Evolutionary conservation across 2,888 invertebrate genomes (phyloP), one percentile per base, ranked within the genome.

Genomic region (Candidula unifasciata): DNA sequence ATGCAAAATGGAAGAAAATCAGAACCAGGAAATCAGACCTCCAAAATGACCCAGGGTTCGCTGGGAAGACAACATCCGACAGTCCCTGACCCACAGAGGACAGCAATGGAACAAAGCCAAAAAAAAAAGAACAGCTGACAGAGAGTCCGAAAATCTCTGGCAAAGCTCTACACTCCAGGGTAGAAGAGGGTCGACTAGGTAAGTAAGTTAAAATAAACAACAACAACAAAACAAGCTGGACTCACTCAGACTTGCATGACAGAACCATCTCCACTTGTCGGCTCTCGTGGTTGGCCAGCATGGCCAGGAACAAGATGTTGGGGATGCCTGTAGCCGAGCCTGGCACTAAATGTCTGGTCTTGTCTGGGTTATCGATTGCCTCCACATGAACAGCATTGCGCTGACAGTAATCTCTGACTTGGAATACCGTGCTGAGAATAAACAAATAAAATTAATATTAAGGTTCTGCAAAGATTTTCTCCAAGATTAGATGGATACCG

Each of bases 271-370:
- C 98, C 1, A 96, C 95, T 80, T 97, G 97, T 91, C 96, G 96
- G 37, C 96, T 96, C 88, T 96, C 96, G 92, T 96, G 96, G 94
- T 98, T 98, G 94, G 97, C 97, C 82, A 98, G 94, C 91, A 98
- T 95, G 0, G 97, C 97, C 90, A 98, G 95, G 87, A 97, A 95
- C 91, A 98, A 95, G 80, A 97, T 95, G 94, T 97, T 96, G 89
- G 96, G 95, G 86, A 96, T 96, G 74, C 91, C 93, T 77, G 95
- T 95, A 66, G 95, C 95, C 76, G 95, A 95, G 92, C 95, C 95
- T 87, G 94, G 94, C 52, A 95, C 95, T 77, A 96, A 92, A 89
- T 90, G 88, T 37, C 88, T 88, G 44, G 90, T 79, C 77, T 92
- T 89, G 71, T 91, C 90, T 24, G 89, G 95, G 89, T 96, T 96